Base-by-base conservation (phyloP, 2,113 vertebrate genomes). In the Hippopotamus amphibius region DNA sequence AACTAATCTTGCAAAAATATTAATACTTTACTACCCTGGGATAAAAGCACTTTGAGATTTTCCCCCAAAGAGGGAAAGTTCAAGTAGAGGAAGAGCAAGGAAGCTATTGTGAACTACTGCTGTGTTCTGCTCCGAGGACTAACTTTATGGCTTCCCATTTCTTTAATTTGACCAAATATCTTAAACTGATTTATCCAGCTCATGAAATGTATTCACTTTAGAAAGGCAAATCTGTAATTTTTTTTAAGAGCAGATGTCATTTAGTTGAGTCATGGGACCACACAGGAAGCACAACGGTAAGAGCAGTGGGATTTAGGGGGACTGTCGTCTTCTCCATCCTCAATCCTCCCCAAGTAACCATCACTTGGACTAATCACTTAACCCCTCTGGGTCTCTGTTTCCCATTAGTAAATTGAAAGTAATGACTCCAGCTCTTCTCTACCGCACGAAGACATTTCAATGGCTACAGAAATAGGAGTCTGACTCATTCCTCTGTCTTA, bases 261-360 rank as follows among this genome's bases (percentile, higher is more conserved):
- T 92, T 43, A 15, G 46, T 65, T 84, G 90, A 93, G 46, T 41
- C 19, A 0, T 15, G 87, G 76, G 95, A 50, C 97, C 96, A 95
- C 96, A 79, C 77, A 68, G 88, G 91, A 94, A 96, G 61, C 88
- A 97, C 90, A 96, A 57, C 24, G n/a, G 76, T 48, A 55, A 50
- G 68, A 79, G 33, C 50, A 37, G 53, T 19, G 22, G 81, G 13
- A 61, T 81, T 81, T 87, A 26, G 9, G 28, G 30, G 17, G 66
- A 16, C 30, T 17, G 48, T 69, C 17, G 2, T 77, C 72, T 50
- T 50, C 55, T 63, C 17, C 22, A 7, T 6, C 53, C 50, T 87
- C n/a, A 55, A 5, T 71, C 71, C 65, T 61, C 46, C 81, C 74
- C 69, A 30, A 65, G 28, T 59, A 93, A 84, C 77, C 65, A 10